Evolutionary conservation across 2,797 vertebrate species (phyloP).

Genomic region (Pelochelys cantorii): DNA sequence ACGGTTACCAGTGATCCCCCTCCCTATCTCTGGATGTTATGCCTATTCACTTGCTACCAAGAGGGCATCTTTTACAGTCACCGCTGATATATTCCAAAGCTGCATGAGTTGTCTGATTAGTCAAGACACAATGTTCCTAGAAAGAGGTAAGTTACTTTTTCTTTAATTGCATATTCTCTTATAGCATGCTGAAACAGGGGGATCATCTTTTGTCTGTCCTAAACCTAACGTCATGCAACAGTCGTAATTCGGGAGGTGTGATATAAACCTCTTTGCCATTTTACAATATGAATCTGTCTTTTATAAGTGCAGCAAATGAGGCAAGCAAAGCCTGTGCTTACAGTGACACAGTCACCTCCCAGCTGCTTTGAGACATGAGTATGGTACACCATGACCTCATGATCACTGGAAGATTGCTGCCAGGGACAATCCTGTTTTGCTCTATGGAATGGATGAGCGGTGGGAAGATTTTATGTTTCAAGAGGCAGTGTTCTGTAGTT

Average conservation of each 20-base stretch:
- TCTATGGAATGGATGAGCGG: conserved; percentile 18
- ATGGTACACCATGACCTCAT: conserved; percentile 40
- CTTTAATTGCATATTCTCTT: conserved; percentile 53
- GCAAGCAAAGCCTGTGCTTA: conserved; percentile 56
- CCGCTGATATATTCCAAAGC: neutral
- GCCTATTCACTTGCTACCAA: neutral
- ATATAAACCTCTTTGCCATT: conserved; percentile 54
- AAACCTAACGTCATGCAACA: conserved; percentile 51
- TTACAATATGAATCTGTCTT: conserved; percentile 66
- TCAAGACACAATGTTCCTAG: conserved; percentile 52
- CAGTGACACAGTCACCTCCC: conserved; percentile 64
- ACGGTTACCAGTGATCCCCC: too few species aligned
- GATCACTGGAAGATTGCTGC: conserved; percentile 57
- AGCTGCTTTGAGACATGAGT: conserved; percentile 32
- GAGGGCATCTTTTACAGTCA: neutral
- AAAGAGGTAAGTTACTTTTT: conserved; percentile 40
- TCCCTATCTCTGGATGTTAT: neutral
- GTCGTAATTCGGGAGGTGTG: conserved; percentile 6
- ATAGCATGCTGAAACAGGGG: conserved; percentile 45
- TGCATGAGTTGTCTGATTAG: conserved; percentile 48
- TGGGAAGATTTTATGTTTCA: conserved; percentile 37
- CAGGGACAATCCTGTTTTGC: conserved; percentile 43
- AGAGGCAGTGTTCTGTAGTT: neutral
- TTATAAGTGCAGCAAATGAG: conserved; percentile 71
- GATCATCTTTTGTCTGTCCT: conserved; percentile 17